Conservation (phyloP, 2,113 vertebrate genomes). For the Camarhynchus parvulus region DNA sequence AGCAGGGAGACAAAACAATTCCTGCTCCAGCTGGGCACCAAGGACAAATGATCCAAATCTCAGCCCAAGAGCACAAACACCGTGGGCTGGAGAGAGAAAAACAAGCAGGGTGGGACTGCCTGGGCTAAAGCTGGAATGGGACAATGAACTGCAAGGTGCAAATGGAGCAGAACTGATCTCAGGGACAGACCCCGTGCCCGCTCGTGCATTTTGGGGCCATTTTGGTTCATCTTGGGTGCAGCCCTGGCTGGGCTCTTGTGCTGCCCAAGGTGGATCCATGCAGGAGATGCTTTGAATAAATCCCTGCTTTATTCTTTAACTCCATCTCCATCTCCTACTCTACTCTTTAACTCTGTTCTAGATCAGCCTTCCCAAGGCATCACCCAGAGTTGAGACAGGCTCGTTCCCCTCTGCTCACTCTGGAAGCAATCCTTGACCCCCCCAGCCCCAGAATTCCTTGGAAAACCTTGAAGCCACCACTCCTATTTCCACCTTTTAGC, state of each 20-base stretch:
- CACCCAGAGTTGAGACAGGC: accelerated
- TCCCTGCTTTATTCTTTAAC: neutral
- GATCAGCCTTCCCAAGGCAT: neutral
- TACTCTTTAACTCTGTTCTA: neutral
- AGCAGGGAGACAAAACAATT: neutral
- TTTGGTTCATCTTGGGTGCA: neutral
- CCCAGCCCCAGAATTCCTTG: neutral
- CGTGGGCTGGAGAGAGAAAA: neutral
- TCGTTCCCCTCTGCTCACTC: neutral
- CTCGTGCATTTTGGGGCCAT: neutral
- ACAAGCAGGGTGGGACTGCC: neutral
- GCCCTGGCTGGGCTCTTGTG: neutral
- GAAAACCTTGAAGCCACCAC: neutral
- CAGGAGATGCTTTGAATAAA: neutral
- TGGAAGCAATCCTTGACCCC: neutral
- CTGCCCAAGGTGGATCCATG: neutral
- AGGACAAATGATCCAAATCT: neutral
- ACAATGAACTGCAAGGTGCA: neutral
- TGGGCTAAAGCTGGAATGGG: neutral
- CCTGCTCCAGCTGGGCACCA: neutral
- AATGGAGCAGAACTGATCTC: neutral
- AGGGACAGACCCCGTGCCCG: neutral
- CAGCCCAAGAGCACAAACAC: neutral
- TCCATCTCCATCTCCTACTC: no score
- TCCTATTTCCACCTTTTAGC: neutral